Evolutionary conservation across 2,797 vertebrate species (phyloP), one percentile per base, ranked within the genome.

Genomic region (Enteromius paludinosus): DNA sequence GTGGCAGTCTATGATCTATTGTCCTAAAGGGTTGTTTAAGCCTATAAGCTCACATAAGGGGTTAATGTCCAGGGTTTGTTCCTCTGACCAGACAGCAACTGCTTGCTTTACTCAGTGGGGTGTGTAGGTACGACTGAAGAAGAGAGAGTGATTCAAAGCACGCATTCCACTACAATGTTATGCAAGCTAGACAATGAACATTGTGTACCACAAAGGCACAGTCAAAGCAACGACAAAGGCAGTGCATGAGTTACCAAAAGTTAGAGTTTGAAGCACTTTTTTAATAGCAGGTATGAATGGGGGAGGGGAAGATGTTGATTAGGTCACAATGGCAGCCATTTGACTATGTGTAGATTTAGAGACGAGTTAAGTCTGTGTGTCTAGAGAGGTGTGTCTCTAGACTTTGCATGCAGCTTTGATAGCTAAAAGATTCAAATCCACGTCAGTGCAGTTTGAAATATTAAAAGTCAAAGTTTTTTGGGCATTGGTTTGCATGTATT

Each of bases 331-430:
- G 28, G 59, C 28, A 56, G 47, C 68, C 9, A 3, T 68, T n/a
- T 68, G 77, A 86, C 52, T 62, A 62, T 61, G n/a, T 84, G 72
- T 78, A 52, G 62, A 33, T 64, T 73, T 30, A 70, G 47, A 79
- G 59, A 65, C 4, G 6, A 47, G 74, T 54, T 47, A 5, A 66
- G 35, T 7, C 2, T 73, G 66, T 79, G 68, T 85, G 52, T 82
- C n/a, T 81, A 59, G 18, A 17, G 33, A 35, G 83, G 83, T 1
- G 73, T 81, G 65, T 71, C 7, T 78, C n/a, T 28, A 56, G 73
- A 73, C 47, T 35, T 8, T 79, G 47, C 45, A 43, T 69, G 74
- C 23, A 43, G 17, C 28, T 76, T 76, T 43, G 56, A 45, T 59
- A 0, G 10, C 56, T n/a, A 12, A 77, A 43, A 20, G 41, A 45